These are phyloP conservation scores for Aleiodes testaceus DNA, from an alignment of 2,888 invertebrate species.

Conservation along the genomic window DNA sequence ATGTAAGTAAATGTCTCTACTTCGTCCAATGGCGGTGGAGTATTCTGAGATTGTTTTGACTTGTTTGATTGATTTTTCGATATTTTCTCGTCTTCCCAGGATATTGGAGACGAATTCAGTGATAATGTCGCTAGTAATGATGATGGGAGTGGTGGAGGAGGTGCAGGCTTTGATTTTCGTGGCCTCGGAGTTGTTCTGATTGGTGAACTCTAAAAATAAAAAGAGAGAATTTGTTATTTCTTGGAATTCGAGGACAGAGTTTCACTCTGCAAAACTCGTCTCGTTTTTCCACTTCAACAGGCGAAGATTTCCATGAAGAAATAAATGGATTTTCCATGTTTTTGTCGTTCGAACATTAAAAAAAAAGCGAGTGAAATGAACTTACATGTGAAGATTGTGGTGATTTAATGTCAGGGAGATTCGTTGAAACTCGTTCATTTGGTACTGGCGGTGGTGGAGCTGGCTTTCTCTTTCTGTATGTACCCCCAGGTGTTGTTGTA, in stretches of 20 bases:
- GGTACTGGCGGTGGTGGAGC: constrained; percentile 75
- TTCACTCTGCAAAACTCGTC: too few species aligned
- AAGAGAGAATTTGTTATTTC: too few species aligned
- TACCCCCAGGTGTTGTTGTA: constrained; percentile 74
- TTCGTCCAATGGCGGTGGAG: constrained; percentile 46
- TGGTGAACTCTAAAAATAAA: constrained; percentile 55
- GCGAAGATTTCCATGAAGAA: too few species aligned
- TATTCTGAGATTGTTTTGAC: constrained; percentile 72
- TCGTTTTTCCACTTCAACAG: too few species aligned
- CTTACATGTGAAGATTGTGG: constrained; percentile 20
- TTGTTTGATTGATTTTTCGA: constrained; percentile 78
- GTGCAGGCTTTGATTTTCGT: constrained; percentile 80
- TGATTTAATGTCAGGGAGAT: constrained; percentile 1
- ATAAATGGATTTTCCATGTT: neutral
- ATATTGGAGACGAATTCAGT: constrained; percentile 54
- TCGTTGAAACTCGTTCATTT: constrained; percentile 39
- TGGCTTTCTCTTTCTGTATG: constrained; percentile 81
- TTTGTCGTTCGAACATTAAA: neutral
- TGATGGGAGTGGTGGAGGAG: constrained; percentile 75
- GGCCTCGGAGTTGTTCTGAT: constrained; percentile 74
- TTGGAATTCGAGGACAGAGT: too few species aligned
- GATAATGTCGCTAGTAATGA: constrained; percentile 45
- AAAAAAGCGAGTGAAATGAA: neutral
- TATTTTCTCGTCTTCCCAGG: constrained; percentile 75
- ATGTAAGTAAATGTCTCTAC: constrained; percentile 56